phyloP scores from a whole-genome alignment of 2,888 invertebrate species.

The Drosophila monieri region DNA sequence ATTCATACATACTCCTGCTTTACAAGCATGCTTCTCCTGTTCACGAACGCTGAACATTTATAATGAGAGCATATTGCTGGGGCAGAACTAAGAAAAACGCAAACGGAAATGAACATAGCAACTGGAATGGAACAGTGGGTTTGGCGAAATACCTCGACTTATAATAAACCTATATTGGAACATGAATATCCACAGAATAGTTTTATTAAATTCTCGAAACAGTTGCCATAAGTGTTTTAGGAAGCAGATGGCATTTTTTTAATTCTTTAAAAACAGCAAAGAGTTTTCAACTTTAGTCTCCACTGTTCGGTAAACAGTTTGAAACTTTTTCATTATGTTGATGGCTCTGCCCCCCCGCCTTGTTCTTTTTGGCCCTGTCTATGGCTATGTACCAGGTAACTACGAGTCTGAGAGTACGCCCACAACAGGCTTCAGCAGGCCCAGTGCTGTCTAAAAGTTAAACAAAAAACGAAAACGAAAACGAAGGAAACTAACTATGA shows the following conservation, averaged over 20 bases:
- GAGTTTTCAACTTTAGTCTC: slow-evolving; percentile 24
- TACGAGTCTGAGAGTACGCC: slow-evolving; percentile 36
- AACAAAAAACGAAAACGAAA: slow-evolving; percentile 24
- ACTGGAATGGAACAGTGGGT: slow-evolving; percentile 23
- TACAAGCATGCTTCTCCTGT: slow-evolving; percentile 10
- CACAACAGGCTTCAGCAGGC: slow-evolving; percentile 36
- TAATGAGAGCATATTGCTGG: slow-evolving; percentile 71
- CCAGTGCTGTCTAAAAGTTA: slow-evolving; percentile 47
- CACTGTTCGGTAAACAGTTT: slow-evolving; percentile 61
- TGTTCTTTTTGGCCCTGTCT: background rate
- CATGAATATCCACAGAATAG: background rate
- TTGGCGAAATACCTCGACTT: too few relatives aligned
- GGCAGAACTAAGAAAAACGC: slow-evolving; percentile 36
- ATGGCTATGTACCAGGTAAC: slow-evolving; percentile 49
- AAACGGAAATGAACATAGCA: slow-evolving; percentile 30
- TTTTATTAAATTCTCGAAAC: background rate
- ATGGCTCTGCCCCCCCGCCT: slow-evolving; percentile 43
- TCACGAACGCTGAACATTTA: slow-evolving; percentile 54
- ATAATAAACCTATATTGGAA: too few relatives aligned
- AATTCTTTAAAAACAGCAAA: background rate
- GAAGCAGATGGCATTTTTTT: background rate
- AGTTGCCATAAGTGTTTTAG: background rate
- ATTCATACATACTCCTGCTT: slow-evolving; percentile 21
- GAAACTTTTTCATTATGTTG: slow-evolving; percentile 74
- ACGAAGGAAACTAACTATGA: slow-evolving; percentile 58